Conservation (phyloP, 2,797 vertebrate genomes). For the Anguilla marmorata region DNA sequence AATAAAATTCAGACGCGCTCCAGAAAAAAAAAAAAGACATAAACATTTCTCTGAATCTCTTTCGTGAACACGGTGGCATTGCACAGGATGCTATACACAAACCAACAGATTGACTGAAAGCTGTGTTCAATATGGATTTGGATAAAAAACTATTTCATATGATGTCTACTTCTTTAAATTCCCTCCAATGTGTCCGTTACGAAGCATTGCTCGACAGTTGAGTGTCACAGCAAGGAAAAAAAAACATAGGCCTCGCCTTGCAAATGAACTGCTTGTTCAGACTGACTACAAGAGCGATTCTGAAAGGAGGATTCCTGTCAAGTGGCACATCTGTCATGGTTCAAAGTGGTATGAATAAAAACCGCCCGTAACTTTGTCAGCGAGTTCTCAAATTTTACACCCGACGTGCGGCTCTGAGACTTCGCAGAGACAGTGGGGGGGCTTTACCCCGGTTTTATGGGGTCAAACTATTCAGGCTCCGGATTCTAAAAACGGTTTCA, state of each 20-base stretch:
- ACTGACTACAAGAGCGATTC: neutral
- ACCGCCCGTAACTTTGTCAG: slow-evolving; percentile 13
- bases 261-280: neutral
- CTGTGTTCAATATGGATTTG: neutral
- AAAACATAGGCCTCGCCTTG: neutral
- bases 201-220: neutral
- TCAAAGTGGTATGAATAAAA: slow-evolving; percentile 6
- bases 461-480: slow-evolving; percentile 54
- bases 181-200: neutral
- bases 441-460: slow-evolving; percentile 46
- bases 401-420: slow-evolving; percentile 19
- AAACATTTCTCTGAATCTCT: neutral
- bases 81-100: neutral
- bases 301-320: neutral
- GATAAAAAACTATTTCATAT: neutral
- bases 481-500: slow-evolving; percentile 46
- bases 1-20: slow-evolving; percentile 45
- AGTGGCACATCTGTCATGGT: slow-evolving; percentile 2
- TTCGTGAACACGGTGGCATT: neutral
- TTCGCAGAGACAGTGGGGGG: slow-evolving; percentile 37
- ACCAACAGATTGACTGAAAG: neutral
- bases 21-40: slow-evolving; percentile 27
- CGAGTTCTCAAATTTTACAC: slow-evolving; percentile 6
- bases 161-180: neutral
- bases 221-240: neutral